phyloP scores from a whole-genome alignment of 2,797 vertebrate species.

The Stomatorhinus walkeri region DNA sequence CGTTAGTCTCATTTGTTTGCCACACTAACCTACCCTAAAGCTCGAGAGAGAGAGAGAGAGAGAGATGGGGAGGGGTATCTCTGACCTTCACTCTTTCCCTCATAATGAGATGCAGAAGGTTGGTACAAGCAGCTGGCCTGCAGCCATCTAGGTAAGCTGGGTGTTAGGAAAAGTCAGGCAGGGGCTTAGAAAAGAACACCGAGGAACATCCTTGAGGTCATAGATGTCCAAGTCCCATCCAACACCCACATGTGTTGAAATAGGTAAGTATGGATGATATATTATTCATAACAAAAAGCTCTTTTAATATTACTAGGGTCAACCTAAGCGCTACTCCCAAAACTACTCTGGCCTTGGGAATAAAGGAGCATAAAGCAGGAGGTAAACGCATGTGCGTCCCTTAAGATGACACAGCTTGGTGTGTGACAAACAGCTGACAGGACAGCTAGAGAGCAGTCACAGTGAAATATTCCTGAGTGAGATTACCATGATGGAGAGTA shows the following conservation, averaged over 20 bases:
- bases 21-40: background rate
- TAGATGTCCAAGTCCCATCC: background rate
- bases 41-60: background rate
- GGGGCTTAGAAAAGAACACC: background rate
- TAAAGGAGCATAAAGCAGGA: background rate
- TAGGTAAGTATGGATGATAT: background rate
- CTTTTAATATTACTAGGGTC: background rate
- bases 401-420: background rate
- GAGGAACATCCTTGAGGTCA: background rate
- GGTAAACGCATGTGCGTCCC: background rate
- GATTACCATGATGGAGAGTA: background rate
- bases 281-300: background rate
- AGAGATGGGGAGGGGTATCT: background rate
- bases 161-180: background rate
- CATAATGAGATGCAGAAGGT: conserved; percentile 6
- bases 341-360: background rate
- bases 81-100: conserved; percentile 3
- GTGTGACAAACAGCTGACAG: background rate
- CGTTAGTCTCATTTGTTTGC: background rate
- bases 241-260: background rate
- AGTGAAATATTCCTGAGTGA: background rate
- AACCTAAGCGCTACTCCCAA: background rate
- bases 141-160: background rate
- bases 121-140: background rate
- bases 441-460: background rate